Percentiles rank a stretch among this genome's conserved stretches.
These are phyloP conservation scores for Anagyrus pseudococci DNA, from an alignment of 2,888 invertebrate genomes.

Conservation along the genomic window DNA sequence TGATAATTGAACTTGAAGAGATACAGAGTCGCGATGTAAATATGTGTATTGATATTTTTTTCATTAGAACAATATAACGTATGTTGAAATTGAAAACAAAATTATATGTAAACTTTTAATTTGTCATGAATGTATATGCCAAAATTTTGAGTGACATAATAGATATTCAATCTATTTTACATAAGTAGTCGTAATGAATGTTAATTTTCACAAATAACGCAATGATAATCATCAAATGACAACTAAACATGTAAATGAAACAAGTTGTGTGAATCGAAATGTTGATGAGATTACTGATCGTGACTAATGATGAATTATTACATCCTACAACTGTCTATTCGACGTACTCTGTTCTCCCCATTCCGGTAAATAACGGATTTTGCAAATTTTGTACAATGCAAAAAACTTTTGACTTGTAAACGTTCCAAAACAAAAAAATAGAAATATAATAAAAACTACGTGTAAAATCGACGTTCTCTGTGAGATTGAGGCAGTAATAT, in stretches of 20 bases:
- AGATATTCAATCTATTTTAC: too few relatives aligned
- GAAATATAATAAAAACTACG: too few relatives aligned
- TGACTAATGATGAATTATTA: conserved; percentile 18
- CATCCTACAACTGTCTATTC: conserved; percentile 14
- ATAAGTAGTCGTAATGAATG: too few relatives aligned
- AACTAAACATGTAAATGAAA: conserved; percentile 35
- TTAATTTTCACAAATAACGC: too few relatives aligned
- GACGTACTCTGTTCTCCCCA: conserved; percentile 58
- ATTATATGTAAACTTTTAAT: too few relatives aligned
- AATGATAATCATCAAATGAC: too few relatives aligned
- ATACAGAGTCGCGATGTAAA: conserved; percentile 55
- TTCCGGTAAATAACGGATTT: conserved; percentile 42
- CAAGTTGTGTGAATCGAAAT: conserved; percentile 30
- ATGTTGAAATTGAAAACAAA: too few relatives aligned
- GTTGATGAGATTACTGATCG: conserved; percentile 7
- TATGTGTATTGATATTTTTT: too few relatives aligned
- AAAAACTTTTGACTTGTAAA: conserved; percentile 19
- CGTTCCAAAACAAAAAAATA: conserved; percentile 13
- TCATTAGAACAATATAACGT: too few relatives aligned
- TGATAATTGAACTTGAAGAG: conserved; percentile 51
- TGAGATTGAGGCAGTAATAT: too few relatives aligned
- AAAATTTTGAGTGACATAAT: too few relatives aligned
- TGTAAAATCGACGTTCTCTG: conserved; percentile 26
- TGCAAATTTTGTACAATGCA: conserved; percentile 30
- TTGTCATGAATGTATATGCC: too few relatives aligned